phyloP scores from a whole-genome alignment of 1,140 invertebrate genomes.

The Pantala flavescens region DNA sequence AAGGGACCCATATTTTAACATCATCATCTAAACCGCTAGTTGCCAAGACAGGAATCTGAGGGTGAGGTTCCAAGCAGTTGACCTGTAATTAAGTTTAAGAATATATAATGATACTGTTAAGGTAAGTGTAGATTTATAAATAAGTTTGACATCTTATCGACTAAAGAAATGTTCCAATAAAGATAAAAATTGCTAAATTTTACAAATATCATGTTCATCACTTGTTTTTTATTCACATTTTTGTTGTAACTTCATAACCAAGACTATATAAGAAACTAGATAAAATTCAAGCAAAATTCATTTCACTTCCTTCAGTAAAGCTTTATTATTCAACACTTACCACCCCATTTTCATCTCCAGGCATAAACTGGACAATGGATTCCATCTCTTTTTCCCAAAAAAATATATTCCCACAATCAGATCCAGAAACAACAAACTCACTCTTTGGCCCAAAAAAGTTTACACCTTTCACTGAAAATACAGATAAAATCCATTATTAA shows the following conservation, averaged over 20 bases:
- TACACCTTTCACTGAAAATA: constrained; percentile 72
- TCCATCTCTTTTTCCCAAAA: constrained; percentile 88
- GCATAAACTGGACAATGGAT: constrained; percentile 76
- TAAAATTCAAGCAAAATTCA: too few relatives aligned
- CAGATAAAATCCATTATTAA: constrained; percentile 13
- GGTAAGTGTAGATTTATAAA: constrained; percentile 15
- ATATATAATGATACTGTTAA: not conserved
- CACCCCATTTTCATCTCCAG: constrained; percentile 74
- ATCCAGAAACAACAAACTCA: constrained; percentile 85
- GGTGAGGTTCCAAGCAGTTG: constrained; percentile 87
- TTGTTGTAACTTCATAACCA: too few relatives aligned
- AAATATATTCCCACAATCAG: constrained; percentile 90
- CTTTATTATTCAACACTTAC: too few relatives aligned
- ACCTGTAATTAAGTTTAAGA: constrained; percentile 53
- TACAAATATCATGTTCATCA: too few relatives aligned
- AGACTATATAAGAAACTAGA: too few relatives aligned
- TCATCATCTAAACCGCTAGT: constrained; percentile 85
- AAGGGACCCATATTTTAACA: constrained; percentile 88
- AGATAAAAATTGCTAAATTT: too few relatives aligned
- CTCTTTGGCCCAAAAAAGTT: constrained; percentile 87
- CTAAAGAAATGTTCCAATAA: too few relatives aligned
- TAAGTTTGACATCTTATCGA: not conserved
- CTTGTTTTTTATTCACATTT: too few relatives aligned
- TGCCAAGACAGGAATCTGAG: constrained; percentile 72
- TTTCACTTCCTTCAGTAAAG: too few relatives aligned